These are phyloP conservation scores for Clistopyga incitator DNA, from an alignment of 2,888 invertebrate genomes.

Conservation along the genomic window DNA sequence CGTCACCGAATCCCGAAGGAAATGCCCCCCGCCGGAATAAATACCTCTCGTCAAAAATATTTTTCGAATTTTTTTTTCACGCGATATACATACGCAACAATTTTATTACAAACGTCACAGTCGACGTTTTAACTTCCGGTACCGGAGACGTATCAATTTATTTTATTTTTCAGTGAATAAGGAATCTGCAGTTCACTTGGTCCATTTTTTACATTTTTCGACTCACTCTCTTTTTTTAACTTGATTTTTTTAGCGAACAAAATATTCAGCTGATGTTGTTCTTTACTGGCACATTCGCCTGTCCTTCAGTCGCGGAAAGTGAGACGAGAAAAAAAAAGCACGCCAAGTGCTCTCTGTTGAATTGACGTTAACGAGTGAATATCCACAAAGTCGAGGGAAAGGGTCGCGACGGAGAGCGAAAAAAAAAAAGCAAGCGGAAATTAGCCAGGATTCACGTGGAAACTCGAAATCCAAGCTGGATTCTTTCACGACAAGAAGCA, in stretches of 20 bases:
- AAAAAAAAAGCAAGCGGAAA: constrained; percentile 36
- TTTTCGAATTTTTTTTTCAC: no score
- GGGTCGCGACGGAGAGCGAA: not conserved
- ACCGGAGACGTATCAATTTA: no score
- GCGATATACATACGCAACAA: no score
- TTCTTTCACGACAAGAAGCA: constrained; percentile 49
- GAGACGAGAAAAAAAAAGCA: not conserved
- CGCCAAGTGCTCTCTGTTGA: not conserved
- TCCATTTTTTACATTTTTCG: no score
- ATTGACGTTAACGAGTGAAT: not conserved
- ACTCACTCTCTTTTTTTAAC: no score
- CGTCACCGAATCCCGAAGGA: not conserved
- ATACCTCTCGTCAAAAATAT: no score
- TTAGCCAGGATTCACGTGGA: constrained; percentile 32
- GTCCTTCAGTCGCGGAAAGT: not conserved
- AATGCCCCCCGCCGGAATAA: no score
- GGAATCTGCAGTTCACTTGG: no score
- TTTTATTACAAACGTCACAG: no score
- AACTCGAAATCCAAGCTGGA: constrained; percentile 10
- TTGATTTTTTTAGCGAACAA: not conserved
- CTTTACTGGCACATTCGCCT: not conserved
- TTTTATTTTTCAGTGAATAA: no score
- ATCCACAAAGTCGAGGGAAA: not conserved
- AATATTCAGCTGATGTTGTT: not conserved
- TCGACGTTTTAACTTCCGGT: no score